These are phyloP conservation scores for Myiozetetes cayanensis DNA, from an alignment of 2,113 vertebrate genomes.

Conservation along the genomic window DNA sequence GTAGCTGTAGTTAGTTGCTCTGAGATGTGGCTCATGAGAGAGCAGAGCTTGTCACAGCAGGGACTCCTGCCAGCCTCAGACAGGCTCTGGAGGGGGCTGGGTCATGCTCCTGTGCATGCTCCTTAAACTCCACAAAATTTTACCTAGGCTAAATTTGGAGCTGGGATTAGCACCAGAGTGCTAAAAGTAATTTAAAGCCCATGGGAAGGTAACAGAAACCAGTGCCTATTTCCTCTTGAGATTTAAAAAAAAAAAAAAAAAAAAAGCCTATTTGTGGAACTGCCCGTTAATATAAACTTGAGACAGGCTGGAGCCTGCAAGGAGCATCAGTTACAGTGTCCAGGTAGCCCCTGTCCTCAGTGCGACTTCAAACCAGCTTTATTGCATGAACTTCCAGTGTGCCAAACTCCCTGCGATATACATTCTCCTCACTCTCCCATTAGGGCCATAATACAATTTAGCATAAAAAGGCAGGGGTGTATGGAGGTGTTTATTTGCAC, in stretches of 20 bases:
- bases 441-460: rapidly evolving
- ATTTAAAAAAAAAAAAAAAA: neutral
- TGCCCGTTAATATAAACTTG: neutral
- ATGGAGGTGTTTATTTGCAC: neutral
- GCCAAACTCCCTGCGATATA: neutral
- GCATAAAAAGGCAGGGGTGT: neutral
- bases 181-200: neutral
- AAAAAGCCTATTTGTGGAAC: neutral
- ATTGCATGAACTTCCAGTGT: neutral
- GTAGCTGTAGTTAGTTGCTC: neutral
- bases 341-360: neutral
- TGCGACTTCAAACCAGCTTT: neutral
- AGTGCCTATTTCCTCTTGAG: neutral
- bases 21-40: neutral
- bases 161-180: neutral
- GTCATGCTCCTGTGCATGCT: neutral
- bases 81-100: neutral
- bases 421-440: neutral
- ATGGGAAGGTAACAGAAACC: neutral
- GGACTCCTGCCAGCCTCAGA: neutral
- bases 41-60: neutral
- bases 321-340: neutral
- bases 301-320: neutral
- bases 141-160: neutral
- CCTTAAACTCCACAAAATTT: neutral